phyloP scores from a whole-genome alignment of 2,888 invertebrate species.

The Folsomia manolachei region DNA sequence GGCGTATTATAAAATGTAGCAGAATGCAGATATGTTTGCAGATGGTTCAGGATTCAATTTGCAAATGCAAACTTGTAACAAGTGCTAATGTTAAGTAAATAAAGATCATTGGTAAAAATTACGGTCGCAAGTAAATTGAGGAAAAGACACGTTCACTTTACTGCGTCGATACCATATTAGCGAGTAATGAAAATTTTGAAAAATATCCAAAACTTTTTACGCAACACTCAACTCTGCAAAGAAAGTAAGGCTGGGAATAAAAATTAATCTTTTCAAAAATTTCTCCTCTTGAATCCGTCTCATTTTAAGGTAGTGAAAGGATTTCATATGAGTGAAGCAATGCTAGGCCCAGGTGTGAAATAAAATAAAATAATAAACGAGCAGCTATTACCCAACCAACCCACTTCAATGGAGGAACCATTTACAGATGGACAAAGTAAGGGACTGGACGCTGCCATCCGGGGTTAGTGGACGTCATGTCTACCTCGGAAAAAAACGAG shows the following conservation, averaged over 20 bases:
- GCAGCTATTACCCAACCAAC: neutral
- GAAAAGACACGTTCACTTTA: neutral
- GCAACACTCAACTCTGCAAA: neutral
- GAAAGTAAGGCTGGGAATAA: neutral
- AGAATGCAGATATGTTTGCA: neutral
- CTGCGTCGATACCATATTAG: too few relatives aligned
- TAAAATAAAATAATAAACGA: neutral
- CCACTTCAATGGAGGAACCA: neutral
- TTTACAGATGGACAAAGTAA: neutral
- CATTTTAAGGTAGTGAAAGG: too few relatives aligned
- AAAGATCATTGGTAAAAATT: neutral
- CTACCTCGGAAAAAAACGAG: too few relatives aligned
- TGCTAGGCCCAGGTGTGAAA: constrained; percentile 1
- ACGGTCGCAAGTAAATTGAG: neutral
- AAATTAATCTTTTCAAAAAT: neutral
- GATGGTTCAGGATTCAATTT: too few relatives aligned
- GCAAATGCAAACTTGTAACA: neutral
- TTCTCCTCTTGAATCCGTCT: neutral
- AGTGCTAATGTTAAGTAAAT: neutral
- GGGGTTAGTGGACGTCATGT: neutral
- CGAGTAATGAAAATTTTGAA: too few relatives aligned
- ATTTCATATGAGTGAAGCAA: too few relatives aligned
- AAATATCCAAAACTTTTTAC: too few relatives aligned
- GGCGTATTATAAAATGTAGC: neutral
- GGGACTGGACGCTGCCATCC: neutral